Percentiles rank a stretch among this genome's conserved stretches.
These are phyloP conservation scores for Periophthalmus magnuspinnatus DNA, from an alignment of 2,797 vertebrate species.

Conservation along the genomic window DNA sequence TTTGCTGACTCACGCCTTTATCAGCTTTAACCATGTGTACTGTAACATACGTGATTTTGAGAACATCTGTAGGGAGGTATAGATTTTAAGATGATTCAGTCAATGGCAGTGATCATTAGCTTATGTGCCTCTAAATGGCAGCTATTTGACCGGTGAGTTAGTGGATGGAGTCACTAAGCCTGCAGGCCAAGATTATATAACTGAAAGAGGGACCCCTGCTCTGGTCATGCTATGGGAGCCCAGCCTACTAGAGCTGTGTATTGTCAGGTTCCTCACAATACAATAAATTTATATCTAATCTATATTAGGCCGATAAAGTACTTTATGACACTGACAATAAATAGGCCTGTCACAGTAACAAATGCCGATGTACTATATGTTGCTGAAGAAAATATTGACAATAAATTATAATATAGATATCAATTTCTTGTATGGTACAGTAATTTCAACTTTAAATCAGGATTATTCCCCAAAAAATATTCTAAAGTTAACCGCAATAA, in stretches of 20 bases:
- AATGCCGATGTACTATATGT: too few species aligned
- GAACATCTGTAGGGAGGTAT: slow-evolving; percentile 1
- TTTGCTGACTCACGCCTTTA: neutral
- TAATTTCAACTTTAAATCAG: too few species aligned
- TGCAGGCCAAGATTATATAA: slow-evolving; percentile 30
- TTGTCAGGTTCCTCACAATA: too few species aligned
- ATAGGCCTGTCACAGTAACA: too few species aligned
- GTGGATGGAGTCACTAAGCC: slow-evolving; percentile 30
- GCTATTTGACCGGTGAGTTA: slow-evolving; percentile 30
- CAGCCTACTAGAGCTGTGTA: neutral
- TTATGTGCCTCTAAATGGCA: slow-evolving; percentile 18
- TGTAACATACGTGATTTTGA: neutral
- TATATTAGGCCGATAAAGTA: too few species aligned
- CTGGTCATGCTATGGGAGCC: neutral
- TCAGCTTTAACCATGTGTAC: neutral
- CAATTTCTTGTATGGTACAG: too few species aligned
- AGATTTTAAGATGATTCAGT: slow-evolving; percentile 26
- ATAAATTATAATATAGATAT: too few species aligned
- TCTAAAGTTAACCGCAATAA: too few species aligned
- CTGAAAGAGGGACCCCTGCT: neutral
- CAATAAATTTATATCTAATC: too few species aligned
- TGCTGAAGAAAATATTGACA: too few species aligned
- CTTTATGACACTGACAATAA: too few species aligned
- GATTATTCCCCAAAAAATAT: too few species aligned
- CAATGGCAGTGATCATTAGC: slow-evolving; percentile 26